Base-by-base conservation (phyloP, 2,113 vertebrate genomes). In the Thryonomys swinderianus region DNA sequence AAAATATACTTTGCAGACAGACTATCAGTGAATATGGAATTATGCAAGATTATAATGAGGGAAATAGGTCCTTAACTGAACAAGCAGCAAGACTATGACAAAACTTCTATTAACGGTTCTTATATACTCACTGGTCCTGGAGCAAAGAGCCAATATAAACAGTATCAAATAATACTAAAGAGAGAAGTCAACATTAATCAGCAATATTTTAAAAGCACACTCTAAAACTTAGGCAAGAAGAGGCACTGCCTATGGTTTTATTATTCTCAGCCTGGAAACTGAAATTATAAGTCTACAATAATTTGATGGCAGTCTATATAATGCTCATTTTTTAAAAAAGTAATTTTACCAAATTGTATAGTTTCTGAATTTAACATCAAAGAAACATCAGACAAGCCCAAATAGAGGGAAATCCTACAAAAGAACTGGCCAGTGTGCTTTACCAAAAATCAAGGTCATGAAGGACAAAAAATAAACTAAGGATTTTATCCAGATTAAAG, bases 281-380 rank as follows among this genome's bases (percentile, higher is more conserved):
- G 20, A 95, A 32, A 81, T 69, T 45, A 85, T 80, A 90, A 80
- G 62, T 91, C 76, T 74, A 53, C 53, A 57, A 91, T 9, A 71
- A 62, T 64, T 13, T 89, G 45, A 85, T 37, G 34, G 10, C 32
- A 89, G 71, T 53, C 30, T 62, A 45, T 32, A 42, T 62, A 89
- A 86, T 79, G 73, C 27, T 73, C 37, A 34, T 32, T 90, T 88
- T 87, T 66, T 85, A 45, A n/a, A 53, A 88, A 88, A 95, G 25
- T 69, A 88, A n/a, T 9, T 78, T 88, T 84, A 92, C 34, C 90
- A 88, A 95, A 67, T 32, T n/a, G 27, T 30, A 30, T 71, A 32
- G 23, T 88, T n/a, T n/a, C 85, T 89, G 12, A 89, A 89, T 80
- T 89, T 85, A 85, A 95, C 34, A 85, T 85, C 23, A 81, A 73